A percentile compares a stretch with the other conserved stretches of the same genome.
These are phyloP conservation scores for Hemitrygon akajei DNA, from an alignment of 2,797 vertebrate species.

Conservation along the genomic window DNA sequence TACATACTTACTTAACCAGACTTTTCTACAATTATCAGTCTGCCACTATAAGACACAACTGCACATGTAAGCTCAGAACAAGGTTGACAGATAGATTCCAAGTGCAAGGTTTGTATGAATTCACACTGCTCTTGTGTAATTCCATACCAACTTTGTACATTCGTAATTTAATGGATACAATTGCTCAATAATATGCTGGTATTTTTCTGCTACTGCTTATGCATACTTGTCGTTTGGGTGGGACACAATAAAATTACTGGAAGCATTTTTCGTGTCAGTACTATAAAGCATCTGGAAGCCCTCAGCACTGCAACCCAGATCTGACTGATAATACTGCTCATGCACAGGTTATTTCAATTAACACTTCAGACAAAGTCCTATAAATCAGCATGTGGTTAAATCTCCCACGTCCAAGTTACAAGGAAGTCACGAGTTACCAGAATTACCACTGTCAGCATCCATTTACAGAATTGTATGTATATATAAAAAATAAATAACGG, in stretches of 20 bases:
- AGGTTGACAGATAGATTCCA: background rate
- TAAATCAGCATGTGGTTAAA: conserved; percentile 10
- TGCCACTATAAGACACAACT: background rate
- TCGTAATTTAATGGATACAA: background rate
- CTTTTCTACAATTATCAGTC: background rate
- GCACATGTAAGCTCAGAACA: background rate
- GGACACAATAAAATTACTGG: background rate
- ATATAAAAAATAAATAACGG: background rate
- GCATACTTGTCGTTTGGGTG: background rate
- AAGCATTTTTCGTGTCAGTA: conserved; percentile 15
- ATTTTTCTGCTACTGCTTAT: background rate
- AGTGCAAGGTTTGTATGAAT: background rate
- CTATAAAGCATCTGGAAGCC: conserved; percentile 21
- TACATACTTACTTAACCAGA: background rate
- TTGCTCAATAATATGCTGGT: background rate
- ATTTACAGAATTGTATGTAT: conserved; percentile 8
- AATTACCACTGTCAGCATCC: background rate
- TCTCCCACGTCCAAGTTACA: background rate
- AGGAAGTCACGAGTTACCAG: background rate
- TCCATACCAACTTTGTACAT: background rate
- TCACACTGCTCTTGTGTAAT: background rate
- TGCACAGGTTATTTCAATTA: background rate
- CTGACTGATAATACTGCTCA: conserved; percentile 12
- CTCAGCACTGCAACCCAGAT: background rate
- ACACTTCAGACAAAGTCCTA: background rate